Evolutionary conservation across 2,113 vertebrate species (phyloP).

Genomic region (Pavo muticus): DNA sequence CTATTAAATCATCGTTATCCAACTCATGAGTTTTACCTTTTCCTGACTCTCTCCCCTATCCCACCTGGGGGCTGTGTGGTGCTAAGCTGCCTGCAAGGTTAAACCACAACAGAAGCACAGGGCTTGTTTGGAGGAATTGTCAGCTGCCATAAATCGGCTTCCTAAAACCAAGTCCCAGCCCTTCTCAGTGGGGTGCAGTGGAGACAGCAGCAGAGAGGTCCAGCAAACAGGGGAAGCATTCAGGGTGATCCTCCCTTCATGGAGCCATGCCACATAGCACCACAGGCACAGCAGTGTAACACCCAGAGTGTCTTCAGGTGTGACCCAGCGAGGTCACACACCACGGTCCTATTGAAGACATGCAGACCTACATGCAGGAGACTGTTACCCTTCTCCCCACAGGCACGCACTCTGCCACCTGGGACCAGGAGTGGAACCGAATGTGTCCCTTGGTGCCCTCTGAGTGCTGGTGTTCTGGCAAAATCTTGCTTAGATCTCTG

Average conservation of each 20-base stretch:
- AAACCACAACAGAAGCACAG: background rate
- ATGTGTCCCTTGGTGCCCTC: accelerated
- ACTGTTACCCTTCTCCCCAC: background rate
- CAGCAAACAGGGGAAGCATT: background rate
- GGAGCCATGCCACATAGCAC: background rate
- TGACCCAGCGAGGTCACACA: background rate
- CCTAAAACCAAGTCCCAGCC: background rate
- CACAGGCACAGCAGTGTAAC: accelerated
- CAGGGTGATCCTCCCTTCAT: accelerated
- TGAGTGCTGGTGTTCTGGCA: background rate
- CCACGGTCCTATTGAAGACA: background rate
- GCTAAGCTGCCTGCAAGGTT: background rate
- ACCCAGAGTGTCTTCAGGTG: accelerated
- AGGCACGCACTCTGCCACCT: accelerated
- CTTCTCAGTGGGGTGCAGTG: background rate
- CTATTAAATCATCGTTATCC: background rate
- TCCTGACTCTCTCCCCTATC: background rate
- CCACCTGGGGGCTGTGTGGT: background rate
- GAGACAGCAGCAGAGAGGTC: background rate
- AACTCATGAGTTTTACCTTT: background rate
- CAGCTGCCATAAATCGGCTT: background rate
- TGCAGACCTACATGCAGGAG: background rate
- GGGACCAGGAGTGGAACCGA: background rate
- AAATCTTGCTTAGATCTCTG: background rate
- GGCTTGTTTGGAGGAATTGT: background rate